phyloP scores from a whole-genome alignment of 2,797 vertebrate genomes.

The Spatula versicolor region DNA sequence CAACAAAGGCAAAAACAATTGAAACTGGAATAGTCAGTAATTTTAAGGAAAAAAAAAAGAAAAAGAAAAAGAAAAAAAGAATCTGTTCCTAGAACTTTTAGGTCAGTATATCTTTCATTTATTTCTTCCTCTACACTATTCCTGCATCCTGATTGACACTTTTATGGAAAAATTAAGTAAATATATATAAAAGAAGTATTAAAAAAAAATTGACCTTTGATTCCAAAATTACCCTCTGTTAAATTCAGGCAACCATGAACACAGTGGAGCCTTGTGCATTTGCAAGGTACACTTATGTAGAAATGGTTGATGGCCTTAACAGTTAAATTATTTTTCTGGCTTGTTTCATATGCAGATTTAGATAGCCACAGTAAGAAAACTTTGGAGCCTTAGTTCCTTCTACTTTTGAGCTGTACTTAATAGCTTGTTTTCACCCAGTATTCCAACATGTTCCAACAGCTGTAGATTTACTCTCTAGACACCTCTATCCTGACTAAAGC shows the following conservation, averaged over 20 bases:
- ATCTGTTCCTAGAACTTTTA: background rate
- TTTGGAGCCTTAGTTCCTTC: background rate
- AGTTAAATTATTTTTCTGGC: background rate
- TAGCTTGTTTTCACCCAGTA: background rate
- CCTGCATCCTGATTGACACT: background rate
- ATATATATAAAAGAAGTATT: background rate
- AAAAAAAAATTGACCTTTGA: background rate
- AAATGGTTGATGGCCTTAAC: background rate
- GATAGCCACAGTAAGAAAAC: background rate
- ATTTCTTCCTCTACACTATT: background rate
- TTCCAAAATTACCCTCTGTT: background rate
- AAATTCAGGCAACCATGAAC: background rate
- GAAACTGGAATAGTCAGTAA: background rate
- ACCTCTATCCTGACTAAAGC: background rate
- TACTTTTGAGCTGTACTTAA: constrained; percentile 11
- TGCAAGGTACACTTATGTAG: background rate
- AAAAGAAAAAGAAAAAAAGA: constrained; percentile 10
- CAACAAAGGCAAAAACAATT: background rate
- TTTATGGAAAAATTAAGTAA: background rate
- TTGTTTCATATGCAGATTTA: background rate
- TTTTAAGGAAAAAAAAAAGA: background rate
- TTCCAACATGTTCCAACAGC: constrained; percentile 20
- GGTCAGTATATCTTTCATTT: background rate
- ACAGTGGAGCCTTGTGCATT: background rate
- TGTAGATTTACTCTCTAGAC: constrained; percentile 26